Conservation (phyloP, 2,113 vertebrate genomes). For the Accipiter virgatus region DNA sequence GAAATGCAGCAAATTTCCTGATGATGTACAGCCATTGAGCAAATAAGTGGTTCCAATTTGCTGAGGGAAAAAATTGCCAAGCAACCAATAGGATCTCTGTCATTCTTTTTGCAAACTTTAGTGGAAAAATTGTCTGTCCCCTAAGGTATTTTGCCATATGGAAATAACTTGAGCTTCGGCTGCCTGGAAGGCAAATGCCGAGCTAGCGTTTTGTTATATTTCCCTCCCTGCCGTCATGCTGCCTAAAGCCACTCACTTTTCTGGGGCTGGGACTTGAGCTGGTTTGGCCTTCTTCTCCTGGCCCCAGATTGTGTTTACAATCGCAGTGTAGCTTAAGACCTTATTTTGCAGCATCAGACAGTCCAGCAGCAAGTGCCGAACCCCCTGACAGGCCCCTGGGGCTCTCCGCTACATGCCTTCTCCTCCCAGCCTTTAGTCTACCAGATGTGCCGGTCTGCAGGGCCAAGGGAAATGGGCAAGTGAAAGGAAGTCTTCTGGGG, state of each 20-base stretch:
- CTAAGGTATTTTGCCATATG: conserved; percentile 1
- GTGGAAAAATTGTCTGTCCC: background rate
- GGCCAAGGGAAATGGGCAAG: background rate
- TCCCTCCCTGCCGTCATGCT: fast-evolving
- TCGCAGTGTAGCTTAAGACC: background rate
- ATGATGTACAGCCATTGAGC: background rate
- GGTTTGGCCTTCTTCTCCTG: background rate
- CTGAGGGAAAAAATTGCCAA: background rate
- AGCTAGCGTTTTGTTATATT: background rate
- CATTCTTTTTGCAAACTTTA: background rate
- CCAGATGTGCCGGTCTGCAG: background rate
- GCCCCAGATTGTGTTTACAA: background rate
- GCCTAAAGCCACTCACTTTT: background rate
- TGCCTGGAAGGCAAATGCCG: background rate
- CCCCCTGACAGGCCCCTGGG: background rate
- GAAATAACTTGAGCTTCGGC: conserved; percentile 1
- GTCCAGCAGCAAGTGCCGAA: background rate
- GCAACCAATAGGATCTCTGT: background rate
- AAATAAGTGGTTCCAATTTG: background rate
- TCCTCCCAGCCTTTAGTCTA: background rate
- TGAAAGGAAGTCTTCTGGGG: background rate
- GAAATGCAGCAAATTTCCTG: background rate
- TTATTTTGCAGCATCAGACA: background rate
- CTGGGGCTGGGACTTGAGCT: background rate
- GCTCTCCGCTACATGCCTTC: background rate